Percentiles rank a stretch among this genome's conserved stretches.
Conservation (phyloP, 2,113 vertebrate species). For the Dicrurus megarhynchus region DNA sequence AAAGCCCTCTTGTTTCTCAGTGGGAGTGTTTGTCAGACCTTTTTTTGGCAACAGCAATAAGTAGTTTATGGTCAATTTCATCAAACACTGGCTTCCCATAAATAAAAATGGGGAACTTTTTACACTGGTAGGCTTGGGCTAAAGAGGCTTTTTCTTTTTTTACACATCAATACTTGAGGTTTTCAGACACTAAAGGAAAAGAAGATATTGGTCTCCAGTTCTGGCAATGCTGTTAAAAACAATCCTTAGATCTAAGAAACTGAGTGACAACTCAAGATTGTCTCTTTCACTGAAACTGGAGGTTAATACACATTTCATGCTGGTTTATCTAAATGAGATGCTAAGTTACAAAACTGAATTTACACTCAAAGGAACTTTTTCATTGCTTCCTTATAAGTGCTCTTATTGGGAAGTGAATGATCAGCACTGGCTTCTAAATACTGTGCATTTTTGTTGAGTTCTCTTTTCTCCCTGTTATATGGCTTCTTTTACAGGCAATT, state of each 20-base stretch:
- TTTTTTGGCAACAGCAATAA: conserved; percentile 32
- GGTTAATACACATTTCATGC: not conserved
- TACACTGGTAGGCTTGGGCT: not conserved
- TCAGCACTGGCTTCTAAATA: not conserved
- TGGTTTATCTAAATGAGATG: not conserved
- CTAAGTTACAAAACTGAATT: not conserved
- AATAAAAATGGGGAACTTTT: conserved; percentile 14
- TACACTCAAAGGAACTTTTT: not conserved
- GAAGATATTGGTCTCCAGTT: not conserved
- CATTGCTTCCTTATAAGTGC: not conserved
- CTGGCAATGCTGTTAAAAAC: not conserved
- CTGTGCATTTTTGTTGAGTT: not conserved
- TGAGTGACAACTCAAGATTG: not conserved
- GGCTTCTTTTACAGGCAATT: not conserved
- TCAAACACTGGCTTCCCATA: conserved; percentile 8
- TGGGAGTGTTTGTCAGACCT: conserved; percentile 28
- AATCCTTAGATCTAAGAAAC: not conserved
- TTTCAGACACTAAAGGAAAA: not conserved
- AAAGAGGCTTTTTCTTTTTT: not conserved
- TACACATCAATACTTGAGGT: not conserved
- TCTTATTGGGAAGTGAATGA: not conserved
- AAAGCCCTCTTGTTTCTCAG: not conserved
- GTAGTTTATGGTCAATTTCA: conserved; percentile 52
- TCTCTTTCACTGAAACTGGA: not conserved
- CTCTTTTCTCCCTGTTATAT: not conserved